Percentiles rank a stretch among this genome's conserved stretches.
These are phyloP conservation scores for Menidia beryllina DNA, from an alignment of 2,113 vertebrate species.

Conservation along the genomic window DNA sequence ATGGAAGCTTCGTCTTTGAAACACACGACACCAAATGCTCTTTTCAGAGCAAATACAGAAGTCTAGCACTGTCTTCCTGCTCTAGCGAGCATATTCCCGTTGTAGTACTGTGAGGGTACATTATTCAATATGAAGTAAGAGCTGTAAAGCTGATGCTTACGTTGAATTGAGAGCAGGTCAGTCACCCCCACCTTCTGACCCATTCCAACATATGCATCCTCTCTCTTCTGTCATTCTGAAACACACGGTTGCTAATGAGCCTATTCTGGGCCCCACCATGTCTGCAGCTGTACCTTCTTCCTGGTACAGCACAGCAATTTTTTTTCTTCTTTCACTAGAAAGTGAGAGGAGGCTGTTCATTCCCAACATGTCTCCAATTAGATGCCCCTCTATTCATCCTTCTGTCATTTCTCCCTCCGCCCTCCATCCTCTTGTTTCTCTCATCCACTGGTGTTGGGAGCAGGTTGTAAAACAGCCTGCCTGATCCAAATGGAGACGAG, in stretches of 20 bases:
- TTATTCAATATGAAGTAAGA: slow-evolving; percentile 27
- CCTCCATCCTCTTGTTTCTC: slow-evolving; percentile 48
- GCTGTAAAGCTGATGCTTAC: slow-evolving; percentile 52
- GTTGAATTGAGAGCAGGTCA: slow-evolving; percentile 74
- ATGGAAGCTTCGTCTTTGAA: too few species aligned
- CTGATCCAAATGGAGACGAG: slow-evolving; percentile 62
- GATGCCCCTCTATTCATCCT: slow-evolving; percentile 48
- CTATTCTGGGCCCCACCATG: slow-evolving; percentile 54
- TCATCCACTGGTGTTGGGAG: slow-evolving; percentile 43
- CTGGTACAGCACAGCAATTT: background rate
- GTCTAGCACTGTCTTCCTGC: background rate
- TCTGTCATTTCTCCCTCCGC: slow-evolving; percentile 44
- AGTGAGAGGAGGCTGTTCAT: slow-evolving; percentile 17
- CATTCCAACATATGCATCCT: slow-evolving; percentile 32
- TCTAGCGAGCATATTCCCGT: background rate
- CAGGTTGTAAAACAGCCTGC: slow-evolving; percentile 65
- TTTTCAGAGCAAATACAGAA: background rate
- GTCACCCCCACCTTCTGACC: slow-evolving; percentile 64
- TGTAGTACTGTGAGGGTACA: background rate
- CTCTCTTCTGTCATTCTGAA: slow-evolving; percentile 59
- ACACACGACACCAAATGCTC: background rate
- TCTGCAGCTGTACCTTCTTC: slow-evolving; percentile 44
- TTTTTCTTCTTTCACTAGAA: slow-evolving; percentile 15
- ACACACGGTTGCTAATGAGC: slow-evolving; percentile 60
- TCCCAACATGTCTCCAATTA: slow-evolving; percentile 66